Evolutionary conservation across 2,113 vertebrate genomes (phyloP).

Genomic region (Apteryx owenii): DNA sequence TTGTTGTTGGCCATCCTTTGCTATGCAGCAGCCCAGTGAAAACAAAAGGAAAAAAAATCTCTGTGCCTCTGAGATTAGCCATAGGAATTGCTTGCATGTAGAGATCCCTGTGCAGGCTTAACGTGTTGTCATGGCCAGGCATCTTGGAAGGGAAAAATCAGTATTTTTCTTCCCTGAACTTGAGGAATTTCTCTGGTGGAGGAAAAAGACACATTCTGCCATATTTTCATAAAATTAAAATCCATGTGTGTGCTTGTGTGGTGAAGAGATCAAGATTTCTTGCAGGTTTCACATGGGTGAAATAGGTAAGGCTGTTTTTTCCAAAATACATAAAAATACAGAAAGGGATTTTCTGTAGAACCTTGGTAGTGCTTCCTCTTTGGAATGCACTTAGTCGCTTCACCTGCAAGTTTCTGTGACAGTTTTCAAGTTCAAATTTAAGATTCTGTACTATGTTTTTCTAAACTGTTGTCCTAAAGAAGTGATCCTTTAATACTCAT

Average conservation of each 20-base stretch:
- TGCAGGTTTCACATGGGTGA: not conserved
- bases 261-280: not conserved
- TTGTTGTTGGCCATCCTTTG: accelerated
- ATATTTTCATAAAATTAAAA: not conserved
- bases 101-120: too few species aligned
- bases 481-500: not conserved
- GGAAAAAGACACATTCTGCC: not conserved
- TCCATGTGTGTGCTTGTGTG: not conserved
- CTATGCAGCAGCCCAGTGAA: not conserved
- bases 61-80: not conserved
- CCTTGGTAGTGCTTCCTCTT: accelerated
- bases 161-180: not conserved
- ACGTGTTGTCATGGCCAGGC: not conserved
- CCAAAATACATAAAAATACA: accelerated
- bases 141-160: accelerated
- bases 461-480: not conserved
- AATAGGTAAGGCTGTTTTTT: not conserved
- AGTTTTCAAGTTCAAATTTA: not conserved
- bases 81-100: not conserved
- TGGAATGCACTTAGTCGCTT: not conserved
- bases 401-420: not conserved
- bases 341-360: not conserved
- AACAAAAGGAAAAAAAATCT: too few species aligned
- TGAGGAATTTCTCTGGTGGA: accelerated
- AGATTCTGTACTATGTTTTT: not conserved